A percentile compares a stretch with the other conserved stretches of the same genome.
Evolutionary conservation across 2,113 vertebrate species (phyloP).

Genomic region (human (Homo sapiens)): DNA sequence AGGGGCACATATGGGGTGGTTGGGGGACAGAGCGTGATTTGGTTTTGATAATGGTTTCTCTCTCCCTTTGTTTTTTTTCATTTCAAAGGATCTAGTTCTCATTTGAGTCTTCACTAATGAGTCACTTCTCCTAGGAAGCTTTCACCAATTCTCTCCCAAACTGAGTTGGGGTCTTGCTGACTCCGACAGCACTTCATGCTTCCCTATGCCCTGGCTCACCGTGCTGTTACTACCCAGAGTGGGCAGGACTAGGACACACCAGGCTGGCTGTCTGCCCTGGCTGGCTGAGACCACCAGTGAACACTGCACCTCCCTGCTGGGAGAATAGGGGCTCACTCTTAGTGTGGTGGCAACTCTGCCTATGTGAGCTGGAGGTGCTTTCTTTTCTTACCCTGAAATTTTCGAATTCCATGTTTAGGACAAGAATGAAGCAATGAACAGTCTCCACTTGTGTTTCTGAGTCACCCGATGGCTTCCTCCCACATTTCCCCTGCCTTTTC

Average conservation of each 20-base stretch:
- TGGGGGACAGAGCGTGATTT: too few species aligned
- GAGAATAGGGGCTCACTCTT: accelerated
- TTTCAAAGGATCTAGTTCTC: background rate
- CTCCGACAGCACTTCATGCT: background rate
- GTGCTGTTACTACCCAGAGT: background rate
- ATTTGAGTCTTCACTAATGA: background rate
- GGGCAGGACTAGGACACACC: background rate
- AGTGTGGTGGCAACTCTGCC: background rate
- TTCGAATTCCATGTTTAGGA: background rate
- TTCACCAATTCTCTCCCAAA: background rate
- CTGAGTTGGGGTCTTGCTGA: background rate
- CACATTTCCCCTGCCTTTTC: background rate
- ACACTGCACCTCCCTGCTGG: accelerated
- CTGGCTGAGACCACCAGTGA: background rate
- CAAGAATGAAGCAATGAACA: background rate
- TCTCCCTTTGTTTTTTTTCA: background rate
- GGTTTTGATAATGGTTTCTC: background rate
- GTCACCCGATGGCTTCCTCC: background rate
- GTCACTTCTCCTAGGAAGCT: background rate
- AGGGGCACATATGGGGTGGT: background rate
- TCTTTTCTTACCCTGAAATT: background rate
- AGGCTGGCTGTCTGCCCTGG: background rate
- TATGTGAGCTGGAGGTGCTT: accelerated
- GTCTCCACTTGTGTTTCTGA: background rate
- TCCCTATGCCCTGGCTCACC: background rate